Evolutionary conservation across 2,888 invertebrate genomes (phyloP).

Genomic region (Drosophila nigricruria): DNA sequence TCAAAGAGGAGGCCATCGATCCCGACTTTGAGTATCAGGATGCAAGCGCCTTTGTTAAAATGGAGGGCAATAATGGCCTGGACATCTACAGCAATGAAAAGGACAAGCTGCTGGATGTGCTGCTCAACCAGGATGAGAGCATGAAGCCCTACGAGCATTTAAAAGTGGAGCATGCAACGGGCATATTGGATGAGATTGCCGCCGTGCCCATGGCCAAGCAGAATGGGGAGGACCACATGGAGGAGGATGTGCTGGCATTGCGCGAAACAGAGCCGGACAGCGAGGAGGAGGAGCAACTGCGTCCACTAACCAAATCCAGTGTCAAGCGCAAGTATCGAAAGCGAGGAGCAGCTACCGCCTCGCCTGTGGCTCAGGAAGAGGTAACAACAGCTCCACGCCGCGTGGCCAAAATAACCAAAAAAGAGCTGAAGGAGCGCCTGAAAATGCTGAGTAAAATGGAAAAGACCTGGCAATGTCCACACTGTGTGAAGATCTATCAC

Average conservation of each 20-base stretch:
- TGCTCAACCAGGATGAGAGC: conserved; percentile 70
- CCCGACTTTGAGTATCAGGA: conserved; percentile 72
- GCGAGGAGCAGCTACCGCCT: conserved; percentile 34
- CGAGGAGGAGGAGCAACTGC: conserved; percentile 33
- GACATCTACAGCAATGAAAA: conserved; percentile 80
- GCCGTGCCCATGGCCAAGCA: conserved; percentile 71
- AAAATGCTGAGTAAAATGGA: conserved; percentile 80
- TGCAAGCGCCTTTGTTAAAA: conserved; percentile 72
- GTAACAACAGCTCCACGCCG: conserved; percentile 59
- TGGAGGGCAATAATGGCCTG: conserved; percentile 59
- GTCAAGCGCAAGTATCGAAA: conserved; percentile 70
- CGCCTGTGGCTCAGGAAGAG: conserved; percentile 29
- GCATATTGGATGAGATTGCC: conserved; percentile 79
- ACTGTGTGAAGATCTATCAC: conserved; percentile 84
- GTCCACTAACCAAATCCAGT: conserved; percentile 35
- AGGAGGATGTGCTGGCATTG: conserved; percentile 75
- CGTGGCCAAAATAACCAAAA: conserved; percentile 74
- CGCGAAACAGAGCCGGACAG: conserved; percentile 49
- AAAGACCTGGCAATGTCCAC: conserved; percentile 80
- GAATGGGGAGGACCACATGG: conserved; percentile 52
- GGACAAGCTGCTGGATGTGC: conserved; percentile 76
- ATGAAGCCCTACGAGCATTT: conserved; percentile 70
- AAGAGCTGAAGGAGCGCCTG: conserved; percentile 79
- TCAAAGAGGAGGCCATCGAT: conserved; percentile 70
- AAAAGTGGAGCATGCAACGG: conserved; percentile 65